Percentiles rank a stretch among this genome's conserved stretches.
Conservation (phyloP, 2,797 vertebrate genomes). For the Botia almorhae region DNA sequence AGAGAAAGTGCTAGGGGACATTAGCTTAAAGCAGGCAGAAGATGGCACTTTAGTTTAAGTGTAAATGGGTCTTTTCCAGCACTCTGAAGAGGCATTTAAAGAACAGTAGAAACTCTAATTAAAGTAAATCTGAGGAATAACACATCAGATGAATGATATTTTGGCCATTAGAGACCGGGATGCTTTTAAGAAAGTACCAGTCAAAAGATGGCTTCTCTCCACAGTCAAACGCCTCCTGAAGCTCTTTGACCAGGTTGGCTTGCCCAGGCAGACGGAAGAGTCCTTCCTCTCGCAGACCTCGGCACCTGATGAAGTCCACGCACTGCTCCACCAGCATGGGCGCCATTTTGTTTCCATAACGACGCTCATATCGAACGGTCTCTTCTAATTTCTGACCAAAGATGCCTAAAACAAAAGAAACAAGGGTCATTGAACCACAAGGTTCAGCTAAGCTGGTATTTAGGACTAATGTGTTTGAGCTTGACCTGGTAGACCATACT, state of each 20-base stretch:
- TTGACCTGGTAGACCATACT: too few species aligned
- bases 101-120: neutral
- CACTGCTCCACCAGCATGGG: constrained; percentile 98
- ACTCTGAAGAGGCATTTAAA: neutral
- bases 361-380: constrained; percentile 91
- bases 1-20: neutral
- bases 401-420: constrained; percentile 82
- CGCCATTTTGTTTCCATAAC: constrained; percentile 89
- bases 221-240: constrained; percentile 96
- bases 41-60: neutral
- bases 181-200: constrained; percentile 77
- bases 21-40: constrained; percentile 1
- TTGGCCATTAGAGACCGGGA: too few species aligned
- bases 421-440: neutral
- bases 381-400: constrained; percentile 98
- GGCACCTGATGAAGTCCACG: constrained; percentile 92
- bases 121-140: too few species aligned
- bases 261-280: constrained; percentile 94
- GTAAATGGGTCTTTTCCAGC: neutral
- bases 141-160: too few species aligned
- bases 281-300: constrained; percentile 93
- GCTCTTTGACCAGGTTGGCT: constrained; percentile 96
- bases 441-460: neutral
- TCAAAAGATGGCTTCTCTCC: constrained; percentile 97
- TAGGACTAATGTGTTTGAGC: neutral